phyloP scores from a whole-genome alignment of 1,140 invertebrate genomes.

The Yoshiicerus persimilis region DNA sequence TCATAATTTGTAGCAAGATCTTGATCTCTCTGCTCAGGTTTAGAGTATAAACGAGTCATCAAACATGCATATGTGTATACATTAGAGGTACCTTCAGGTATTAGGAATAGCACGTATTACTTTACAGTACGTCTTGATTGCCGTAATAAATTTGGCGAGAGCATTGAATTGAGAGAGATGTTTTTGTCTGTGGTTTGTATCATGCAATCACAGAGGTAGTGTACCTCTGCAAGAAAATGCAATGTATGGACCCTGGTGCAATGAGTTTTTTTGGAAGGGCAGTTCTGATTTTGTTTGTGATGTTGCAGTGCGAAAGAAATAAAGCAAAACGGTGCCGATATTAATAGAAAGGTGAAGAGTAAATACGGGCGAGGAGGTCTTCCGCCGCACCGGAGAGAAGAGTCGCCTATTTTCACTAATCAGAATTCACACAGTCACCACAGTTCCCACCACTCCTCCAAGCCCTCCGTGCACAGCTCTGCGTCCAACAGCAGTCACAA shows the following conservation, averaged over 20 bases:
- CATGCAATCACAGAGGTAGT: too few relatives aligned
- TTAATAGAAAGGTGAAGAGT: slow-evolving; percentile 79
- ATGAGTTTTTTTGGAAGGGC: too few relatives aligned
- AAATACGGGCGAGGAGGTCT: slow-evolving; percentile 53
- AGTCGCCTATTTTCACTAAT: slow-evolving; percentile 48
- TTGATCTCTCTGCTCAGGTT: not conserved
- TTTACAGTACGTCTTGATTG: too few relatives aligned
- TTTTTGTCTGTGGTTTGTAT: too few relatives aligned
- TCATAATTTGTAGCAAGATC: not conserved
- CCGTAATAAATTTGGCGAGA: too few relatives aligned
- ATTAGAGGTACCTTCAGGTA: too few relatives aligned
- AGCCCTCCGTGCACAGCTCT: slow-evolving; percentile 23
- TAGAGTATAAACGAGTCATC: not conserved
- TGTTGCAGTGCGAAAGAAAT: slow-evolving; percentile 82
- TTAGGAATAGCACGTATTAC: too few relatives aligned
- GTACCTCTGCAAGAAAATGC: too few relatives aligned
- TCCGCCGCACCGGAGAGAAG: slow-evolving; percentile 50
- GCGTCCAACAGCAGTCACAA: slow-evolving; percentile 28
- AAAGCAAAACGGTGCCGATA: slow-evolving; percentile 82
- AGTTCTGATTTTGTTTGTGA: not conserved
- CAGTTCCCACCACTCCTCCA: slow-evolving; percentile 13
- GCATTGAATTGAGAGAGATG: too few relatives aligned
- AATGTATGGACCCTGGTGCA: too few relatives aligned
- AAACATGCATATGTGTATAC: too few relatives aligned
- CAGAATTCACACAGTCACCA: slow-evolving; percentile 26